Base-by-base conservation (phyloP, 2,113 vertebrate species). In the Marcusenius ussheri region DNA sequence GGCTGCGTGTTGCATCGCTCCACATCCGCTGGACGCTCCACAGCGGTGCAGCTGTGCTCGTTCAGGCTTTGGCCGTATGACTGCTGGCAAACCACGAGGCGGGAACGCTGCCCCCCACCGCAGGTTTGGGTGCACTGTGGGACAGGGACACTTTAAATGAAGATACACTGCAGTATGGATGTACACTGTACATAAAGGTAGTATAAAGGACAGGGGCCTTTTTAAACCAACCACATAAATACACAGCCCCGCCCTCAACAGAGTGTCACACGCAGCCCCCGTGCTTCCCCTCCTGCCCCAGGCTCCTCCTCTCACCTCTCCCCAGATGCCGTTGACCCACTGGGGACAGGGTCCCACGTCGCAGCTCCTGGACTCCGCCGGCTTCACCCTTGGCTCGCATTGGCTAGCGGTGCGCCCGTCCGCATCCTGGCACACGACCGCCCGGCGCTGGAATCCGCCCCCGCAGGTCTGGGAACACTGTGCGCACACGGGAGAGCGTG, bases 401-500 rank as follows among this genome's bases (percentile, higher is more conserved):
- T 95, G 94, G 89, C 87, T 95, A 90, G 95, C 95, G 92, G 95
- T 96, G 88, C 93, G 97, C 56, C 98, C 98, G 6, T 98, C 95
- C 9, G 95, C 95, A 88, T 99, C 98, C 94, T 99, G 98, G 93
- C 98, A 99, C 62, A 99, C 98, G 83, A 99, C 98, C 89, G 96
- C 98, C 42, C 98, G 95, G n/a, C 70, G 97, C 90, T 98, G 98
- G 92, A 97, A 96, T 86, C 98, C 98, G 47, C 96, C 96, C 6
- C 95, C 96, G 91, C 98, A 99, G 77, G 97, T 98, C 93, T 97
- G 97, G 91, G 98, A 99, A 90, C 98, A 99, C 98, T 99, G 94
- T 3, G n/a, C 27, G 13, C 87, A 70, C 58, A 49, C 2, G 10
- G 21, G 45, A 13, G 35, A 39, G 42, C 8, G 0, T 83, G 77